Conservation (phyloP, 2,113 vertebrate genomes). For the Tonatia bakeri region DNA sequence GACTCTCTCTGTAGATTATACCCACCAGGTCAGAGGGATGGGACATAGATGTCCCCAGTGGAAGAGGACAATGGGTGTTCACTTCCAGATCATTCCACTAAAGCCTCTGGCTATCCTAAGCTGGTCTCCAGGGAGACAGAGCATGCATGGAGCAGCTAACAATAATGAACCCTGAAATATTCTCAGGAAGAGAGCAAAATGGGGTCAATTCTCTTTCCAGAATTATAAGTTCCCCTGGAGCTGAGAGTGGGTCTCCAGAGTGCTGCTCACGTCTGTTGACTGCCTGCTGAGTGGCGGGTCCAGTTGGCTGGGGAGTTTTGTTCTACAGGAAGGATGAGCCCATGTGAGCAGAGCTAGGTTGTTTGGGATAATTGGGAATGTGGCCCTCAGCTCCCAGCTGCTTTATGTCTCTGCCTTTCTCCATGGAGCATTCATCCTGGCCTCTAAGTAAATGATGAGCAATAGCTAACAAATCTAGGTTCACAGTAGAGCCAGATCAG, state of each 20-base stretch:
- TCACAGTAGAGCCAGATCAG: neutral
- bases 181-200: neutral
- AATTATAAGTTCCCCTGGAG: neutral
- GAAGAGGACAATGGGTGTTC: neutral
- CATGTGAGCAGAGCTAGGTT: neutral
- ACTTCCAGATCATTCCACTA: neutral
- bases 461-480: neutral
- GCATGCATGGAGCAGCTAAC: neutral
- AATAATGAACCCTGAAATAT: neutral
- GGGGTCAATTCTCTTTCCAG: neutral
- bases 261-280: neutral
- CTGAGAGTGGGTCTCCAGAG: neutral
- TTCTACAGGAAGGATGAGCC: neutral
- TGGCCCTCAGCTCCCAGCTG: neutral
- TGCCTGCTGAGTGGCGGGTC: neutral
- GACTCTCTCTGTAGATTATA: neutral
- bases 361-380: neutral
- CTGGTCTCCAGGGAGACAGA: neutral
- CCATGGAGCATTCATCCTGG: neutral
- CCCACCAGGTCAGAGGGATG: neutral
- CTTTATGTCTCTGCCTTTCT: neutral
- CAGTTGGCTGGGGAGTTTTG: neutral
- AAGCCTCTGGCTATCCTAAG: neutral
- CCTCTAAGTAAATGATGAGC: neutral
- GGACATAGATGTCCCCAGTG: neutral